Percentiles rank a stretch among this genome's conserved stretches.
phyloP scores from a whole-genome alignment of 2,113 vertebrate genomes.

The Pandion haliaetus region DNA sequence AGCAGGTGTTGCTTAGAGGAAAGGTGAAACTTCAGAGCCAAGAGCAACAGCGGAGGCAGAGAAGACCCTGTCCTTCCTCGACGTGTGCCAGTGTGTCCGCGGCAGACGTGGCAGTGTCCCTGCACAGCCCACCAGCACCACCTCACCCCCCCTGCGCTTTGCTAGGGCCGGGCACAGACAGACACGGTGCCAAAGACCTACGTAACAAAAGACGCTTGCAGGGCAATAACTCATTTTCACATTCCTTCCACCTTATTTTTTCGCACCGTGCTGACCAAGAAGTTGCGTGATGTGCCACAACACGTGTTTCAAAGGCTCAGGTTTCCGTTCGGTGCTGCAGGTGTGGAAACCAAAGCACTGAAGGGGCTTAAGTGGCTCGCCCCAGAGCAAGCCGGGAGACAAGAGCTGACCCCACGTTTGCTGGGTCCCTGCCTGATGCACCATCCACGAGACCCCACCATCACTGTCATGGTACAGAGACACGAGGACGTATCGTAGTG shows the following conservation, averaged over 20 bases:
- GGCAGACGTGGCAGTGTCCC: background rate
- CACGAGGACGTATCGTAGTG: accelerated
- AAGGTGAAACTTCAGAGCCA: background rate
- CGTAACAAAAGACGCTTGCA: background rate
- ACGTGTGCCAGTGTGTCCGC: accelerated
- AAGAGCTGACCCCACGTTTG: accelerated
- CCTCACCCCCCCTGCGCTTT: accelerated
- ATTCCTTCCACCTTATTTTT: background rate
- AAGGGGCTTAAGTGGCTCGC: background rate
- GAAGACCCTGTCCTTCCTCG: background rate
- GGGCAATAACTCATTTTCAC: background rate
- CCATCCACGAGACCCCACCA: accelerated
- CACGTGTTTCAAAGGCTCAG: background rate
- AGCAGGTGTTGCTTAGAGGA: background rate
- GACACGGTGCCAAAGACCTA: accelerated
- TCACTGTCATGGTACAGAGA: background rate
- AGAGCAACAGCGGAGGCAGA: background rate
- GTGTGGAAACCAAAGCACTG: background rate
- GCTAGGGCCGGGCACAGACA: accelerated
- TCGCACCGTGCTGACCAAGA: background rate
- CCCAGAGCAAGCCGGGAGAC: background rate
- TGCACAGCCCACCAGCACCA: background rate
- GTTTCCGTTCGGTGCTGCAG: background rate
- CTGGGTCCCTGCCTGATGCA: background rate
- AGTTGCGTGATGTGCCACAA: accelerated